phyloP scores from a whole-genome alignment of 2,797 vertebrate genomes.

The Microctenopoma steveboyesi region DNA sequence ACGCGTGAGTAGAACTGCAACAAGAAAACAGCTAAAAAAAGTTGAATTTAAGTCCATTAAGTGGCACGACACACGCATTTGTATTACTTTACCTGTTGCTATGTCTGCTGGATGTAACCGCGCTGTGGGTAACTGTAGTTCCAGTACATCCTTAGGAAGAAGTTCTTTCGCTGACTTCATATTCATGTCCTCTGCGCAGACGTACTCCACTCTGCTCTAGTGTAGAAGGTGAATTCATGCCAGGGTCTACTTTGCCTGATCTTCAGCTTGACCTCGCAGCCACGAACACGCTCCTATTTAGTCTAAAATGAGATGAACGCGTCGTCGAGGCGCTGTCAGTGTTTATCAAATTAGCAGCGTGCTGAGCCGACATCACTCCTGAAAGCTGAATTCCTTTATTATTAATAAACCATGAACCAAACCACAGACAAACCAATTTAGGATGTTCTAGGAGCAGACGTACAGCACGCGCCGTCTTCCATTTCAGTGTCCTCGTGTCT shows the following conservation, averaged over 20 bases:
- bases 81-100: no score
- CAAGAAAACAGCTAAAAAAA: no score
- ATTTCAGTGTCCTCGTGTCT: conserved; percentile 23
- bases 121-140: no score
- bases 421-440: conserved; percentile 20
- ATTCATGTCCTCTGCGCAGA: neutral
- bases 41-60: neutral
- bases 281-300: neutral
- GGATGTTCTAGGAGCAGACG: conserved; percentile 27
- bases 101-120: no score
- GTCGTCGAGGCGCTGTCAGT: neutral
- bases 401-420: conserved; percentile 39
- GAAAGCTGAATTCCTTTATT: conserved; percentile 44
- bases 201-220: no score
- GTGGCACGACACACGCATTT: neutral
- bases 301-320: conserved; percentile 4
- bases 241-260: neutral
- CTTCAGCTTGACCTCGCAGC: neutral
- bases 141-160: no score
- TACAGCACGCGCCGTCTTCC: conserved; percentile 8
- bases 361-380: conserved; percentile 23
- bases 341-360: neutral
- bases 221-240: neutral
- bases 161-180: neutral
- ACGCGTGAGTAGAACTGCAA: no score